Percentiles rank a stretch among this genome's conserved stretches.
Conservation (phyloP, 2,797 vertebrate species). For the Hylomyscus alleni region DNA sequence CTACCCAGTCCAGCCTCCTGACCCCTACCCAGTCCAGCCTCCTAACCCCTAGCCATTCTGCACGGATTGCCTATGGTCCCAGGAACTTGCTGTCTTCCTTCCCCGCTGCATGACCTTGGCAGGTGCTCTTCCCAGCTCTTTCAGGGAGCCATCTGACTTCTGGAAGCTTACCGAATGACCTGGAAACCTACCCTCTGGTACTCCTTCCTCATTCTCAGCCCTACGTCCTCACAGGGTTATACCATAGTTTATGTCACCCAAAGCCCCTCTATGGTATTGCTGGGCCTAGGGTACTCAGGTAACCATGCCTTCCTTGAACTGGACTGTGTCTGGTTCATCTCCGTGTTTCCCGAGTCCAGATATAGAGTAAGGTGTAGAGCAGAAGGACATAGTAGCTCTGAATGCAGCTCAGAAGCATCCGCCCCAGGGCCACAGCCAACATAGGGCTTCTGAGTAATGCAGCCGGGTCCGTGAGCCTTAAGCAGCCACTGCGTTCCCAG, state of each 20-base stretch:
- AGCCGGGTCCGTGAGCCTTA: rapidly evolving
- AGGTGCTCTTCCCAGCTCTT: rapidly evolving
- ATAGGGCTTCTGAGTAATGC: not conserved
- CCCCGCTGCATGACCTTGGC: not conserved
- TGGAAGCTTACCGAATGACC: not conserved
- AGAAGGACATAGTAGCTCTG: no score
- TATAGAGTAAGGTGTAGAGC: not conserved
- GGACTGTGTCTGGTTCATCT: not conserved
- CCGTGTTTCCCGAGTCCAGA: not conserved
- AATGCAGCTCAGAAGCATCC: not conserved
- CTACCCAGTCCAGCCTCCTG: no score
- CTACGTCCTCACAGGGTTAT: rapidly evolving
- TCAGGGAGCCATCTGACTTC: not conserved
- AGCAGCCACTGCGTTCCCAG: not conserved
- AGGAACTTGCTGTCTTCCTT: not conserved
- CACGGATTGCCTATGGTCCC: rapidly evolving
- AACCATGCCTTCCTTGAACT: not conserved
- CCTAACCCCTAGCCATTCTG: not conserved
- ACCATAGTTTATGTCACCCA: not conserved
- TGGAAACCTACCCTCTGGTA: no score
- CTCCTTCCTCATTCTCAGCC: not conserved
- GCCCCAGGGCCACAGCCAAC: not conserved
- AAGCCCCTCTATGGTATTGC: rapidly evolving
- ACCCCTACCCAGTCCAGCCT: not conserved
- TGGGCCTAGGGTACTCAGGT: not conserved